Evolutionary conservation across 2,113 vertebrate genomes (phyloP).

Genomic region (Gorsachius goisagi): DNA sequence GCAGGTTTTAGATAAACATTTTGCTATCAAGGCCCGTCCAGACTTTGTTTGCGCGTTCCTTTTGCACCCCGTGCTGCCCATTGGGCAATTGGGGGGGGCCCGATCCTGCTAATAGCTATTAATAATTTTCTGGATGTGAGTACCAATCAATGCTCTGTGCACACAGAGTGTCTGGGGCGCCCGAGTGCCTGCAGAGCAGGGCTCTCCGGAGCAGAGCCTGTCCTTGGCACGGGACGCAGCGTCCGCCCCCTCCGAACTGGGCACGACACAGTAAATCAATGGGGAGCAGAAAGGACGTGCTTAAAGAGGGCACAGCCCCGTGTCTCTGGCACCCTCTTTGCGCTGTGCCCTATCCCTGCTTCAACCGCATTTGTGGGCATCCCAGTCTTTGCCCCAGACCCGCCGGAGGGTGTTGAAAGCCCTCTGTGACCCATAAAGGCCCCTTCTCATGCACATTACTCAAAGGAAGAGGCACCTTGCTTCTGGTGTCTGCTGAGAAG

Average conservation of each 20-base stretch:
- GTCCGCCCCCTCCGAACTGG: fast-evolving
- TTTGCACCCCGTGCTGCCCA: neutral
- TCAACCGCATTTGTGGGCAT: neutral
- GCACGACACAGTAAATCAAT: fast-evolving
- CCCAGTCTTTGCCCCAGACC: neutral
- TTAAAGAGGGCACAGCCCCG: fast-evolving
- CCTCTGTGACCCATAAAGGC: neutral
- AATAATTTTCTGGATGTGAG: neutral
- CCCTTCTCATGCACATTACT: neutral
- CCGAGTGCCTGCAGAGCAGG: neutral
- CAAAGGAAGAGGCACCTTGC: neutral
- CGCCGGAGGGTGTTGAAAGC: neutral
- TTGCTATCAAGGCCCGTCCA: conserved; percentile 20
- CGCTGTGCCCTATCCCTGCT: neutral
- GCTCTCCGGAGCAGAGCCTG: fast-evolving
- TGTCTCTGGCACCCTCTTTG: fast-evolving
- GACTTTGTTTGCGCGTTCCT: conserved; percentile 8
- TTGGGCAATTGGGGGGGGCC: fast-evolving
- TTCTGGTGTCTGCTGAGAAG: neutral
- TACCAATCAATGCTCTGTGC: fast-evolving
- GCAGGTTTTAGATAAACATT: conserved; percentile 1
- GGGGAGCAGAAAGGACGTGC: fast-evolving
- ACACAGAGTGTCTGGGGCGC: fast-evolving
- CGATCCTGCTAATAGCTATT: neutral
- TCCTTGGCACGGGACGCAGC: neutral